phyloP scores from a whole-genome alignment of 2,113 vertebrate genomes.

The Zapornia atra region DNA sequence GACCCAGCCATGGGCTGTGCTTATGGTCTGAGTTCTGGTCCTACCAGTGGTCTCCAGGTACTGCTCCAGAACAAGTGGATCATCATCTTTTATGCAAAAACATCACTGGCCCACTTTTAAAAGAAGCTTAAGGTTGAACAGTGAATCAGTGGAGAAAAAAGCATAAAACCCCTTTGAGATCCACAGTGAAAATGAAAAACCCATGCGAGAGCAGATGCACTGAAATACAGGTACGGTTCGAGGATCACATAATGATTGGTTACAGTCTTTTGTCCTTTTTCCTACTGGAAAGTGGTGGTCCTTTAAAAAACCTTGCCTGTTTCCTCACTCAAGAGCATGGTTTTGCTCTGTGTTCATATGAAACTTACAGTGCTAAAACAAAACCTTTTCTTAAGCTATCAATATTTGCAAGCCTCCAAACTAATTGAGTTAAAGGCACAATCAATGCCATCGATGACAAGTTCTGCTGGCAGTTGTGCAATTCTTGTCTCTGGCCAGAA shows the following conservation, averaged over 20 bases:
- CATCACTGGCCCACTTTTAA: background rate
- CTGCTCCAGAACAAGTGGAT: background rate
- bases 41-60: background rate
- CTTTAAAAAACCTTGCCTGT: background rate
- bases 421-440: slow-evolving; percentile 32
- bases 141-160: background rate
- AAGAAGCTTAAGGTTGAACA: background rate
- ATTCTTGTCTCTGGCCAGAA: background rate
- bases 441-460: background rate
- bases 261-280: background rate
- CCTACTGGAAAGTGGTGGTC: background rate
- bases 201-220: background rate
- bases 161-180: background rate
- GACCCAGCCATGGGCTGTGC: background rate
- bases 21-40: background rate
- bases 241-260: background rate
- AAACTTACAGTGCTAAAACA: background rate
- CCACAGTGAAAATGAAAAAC: background rate
- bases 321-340: background rate
- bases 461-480: background rate
- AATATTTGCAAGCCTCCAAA: background rate
- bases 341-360: background rate
- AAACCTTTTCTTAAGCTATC: background rate
- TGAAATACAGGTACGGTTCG: background rate
- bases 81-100: background rate